These are phyloP conservation scores for Drosophila ironensis DNA, from an alignment of 1,140 invertebrate genomes.

Conservation along the genomic window DNA sequence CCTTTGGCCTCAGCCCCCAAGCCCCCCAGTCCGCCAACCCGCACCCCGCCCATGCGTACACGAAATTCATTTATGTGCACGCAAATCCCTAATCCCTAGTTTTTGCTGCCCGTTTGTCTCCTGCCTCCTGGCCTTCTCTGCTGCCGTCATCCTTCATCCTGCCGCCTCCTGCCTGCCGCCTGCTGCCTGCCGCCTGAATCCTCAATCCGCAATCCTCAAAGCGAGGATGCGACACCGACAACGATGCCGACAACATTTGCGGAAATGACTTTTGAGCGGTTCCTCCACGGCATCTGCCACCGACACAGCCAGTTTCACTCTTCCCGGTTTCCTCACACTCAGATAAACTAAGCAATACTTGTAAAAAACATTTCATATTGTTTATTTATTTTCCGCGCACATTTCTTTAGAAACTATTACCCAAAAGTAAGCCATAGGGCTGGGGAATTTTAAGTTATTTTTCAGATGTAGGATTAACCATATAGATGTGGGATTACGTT, in stretches of 20 bases:
- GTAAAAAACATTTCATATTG: too few relatives aligned
- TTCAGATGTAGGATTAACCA: too few relatives aligned
- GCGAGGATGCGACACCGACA: constrained; percentile 42
- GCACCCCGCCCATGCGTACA: constrained; percentile 40
- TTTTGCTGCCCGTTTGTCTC: constrained; percentile 63
- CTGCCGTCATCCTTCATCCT: background rate
- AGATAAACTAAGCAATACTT: too few relatives aligned
- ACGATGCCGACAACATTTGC: constrained; percentile 67
- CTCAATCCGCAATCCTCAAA: constrained; percentile 23
- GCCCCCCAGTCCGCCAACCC: background rate
- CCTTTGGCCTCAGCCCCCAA: background rate
- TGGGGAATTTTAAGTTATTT: too few relatives aligned
- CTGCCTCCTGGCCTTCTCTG: constrained; percentile 1
- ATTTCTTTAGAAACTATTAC: too few relatives aligned
- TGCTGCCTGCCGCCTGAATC: constrained; percentile 16
- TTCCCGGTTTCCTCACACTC: background rate
- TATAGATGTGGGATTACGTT: too few relatives aligned
- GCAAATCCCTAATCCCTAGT: constrained; percentile 79
- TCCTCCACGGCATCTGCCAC: constrained; percentile 54
- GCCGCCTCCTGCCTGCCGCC: background rate
- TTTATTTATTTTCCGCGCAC: too few relatives aligned
- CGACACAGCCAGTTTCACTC: constrained; percentile 6
- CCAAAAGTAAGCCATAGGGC: too few relatives aligned
- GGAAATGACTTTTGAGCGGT: constrained; percentile 79
- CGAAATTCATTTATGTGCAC: constrained; percentile 79